Conservation (phyloP, 2,888 invertebrate species). For the Melipona beecheii region DNA sequence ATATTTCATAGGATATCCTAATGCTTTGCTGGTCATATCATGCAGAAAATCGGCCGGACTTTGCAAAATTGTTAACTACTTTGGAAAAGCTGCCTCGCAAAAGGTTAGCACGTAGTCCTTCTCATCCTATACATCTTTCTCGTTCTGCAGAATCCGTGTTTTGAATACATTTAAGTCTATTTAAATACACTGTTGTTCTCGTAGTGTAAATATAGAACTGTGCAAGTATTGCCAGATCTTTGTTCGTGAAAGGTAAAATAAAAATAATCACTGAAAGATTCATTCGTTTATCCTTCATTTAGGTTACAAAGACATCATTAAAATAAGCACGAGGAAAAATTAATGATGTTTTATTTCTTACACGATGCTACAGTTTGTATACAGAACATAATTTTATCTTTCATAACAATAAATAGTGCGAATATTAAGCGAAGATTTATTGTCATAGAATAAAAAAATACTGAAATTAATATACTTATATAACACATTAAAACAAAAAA, state of each 20-base stretch:
- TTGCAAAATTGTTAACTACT: constrained; percentile 92
- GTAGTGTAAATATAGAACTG: constrained; percentile 81
- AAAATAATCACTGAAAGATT: constrained; percentile 74
- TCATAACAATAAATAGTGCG: constrained; percentile 38
- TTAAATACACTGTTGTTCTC: constrained; percentile 78
- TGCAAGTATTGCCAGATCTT: constrained; percentile 76
- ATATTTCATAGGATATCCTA: constrained; percentile 91
- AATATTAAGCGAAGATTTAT: constrained; percentile 7
- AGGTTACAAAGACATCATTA: constrained; percentile 3
- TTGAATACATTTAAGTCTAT: constrained; percentile 84
- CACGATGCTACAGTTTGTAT: constrained; percentile 32
- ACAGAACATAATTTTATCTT: constrained; percentile 24
- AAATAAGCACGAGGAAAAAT: constrained; percentile 9
- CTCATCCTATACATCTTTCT: constrained; percentile 98
- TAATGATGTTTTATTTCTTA: constrained; percentile 29
- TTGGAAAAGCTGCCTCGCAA: constrained; percentile 97
- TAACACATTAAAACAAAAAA: constrained; percentile 16
- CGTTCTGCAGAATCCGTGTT: constrained; percentile 98
- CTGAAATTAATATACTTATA: constrained; percentile 31
- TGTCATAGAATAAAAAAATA: constrained; percentile 34
- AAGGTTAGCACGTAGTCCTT: constrained; percentile 97
- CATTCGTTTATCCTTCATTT: constrained; percentile 43
- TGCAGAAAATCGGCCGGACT: constrained; percentile 94
- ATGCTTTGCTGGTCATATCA: constrained; percentile 98
- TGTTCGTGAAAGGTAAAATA: constrained; percentile 77